Evolutionary conservation across 2,888 invertebrate genomes (phyloP), one percentile per base, ranked within the genome.

Genomic region (Syrista parreyssii): DNA sequence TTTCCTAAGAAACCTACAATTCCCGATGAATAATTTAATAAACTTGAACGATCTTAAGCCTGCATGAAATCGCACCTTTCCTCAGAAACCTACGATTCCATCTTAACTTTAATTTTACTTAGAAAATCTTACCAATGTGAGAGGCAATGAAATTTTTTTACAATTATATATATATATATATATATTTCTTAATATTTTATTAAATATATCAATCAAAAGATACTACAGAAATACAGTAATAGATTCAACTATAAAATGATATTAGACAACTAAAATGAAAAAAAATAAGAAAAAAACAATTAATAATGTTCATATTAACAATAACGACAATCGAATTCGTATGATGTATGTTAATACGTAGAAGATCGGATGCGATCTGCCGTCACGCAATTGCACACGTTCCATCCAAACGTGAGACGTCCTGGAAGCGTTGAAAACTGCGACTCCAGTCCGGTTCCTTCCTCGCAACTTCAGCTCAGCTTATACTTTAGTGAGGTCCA

Each of bases 21-120:
- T 40, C 74, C 34, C 32, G 9, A 55, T 55, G 23, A 55, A 55
- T 55, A 23, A 23, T 55, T 55, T 55, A 9, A 55, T 23, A 2
- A 55, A 55, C 55, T 55, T 55, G 55, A 55, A 55, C 55, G 55
- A 55, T 55, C 55, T 55, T 55, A 55, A 55, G 9, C 55, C 55
- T 55, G 55, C 55, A 55, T 55, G 33, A 74, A 68, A 35, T 78
- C 78, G 71, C 55, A 75, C 75, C 78, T 75, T 75, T 75, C 33
- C 40, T 32, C 23, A 68, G 75, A 69, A 40, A 33, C 55, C 75
- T 36, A 75, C 33, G 75, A 78, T 75, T 40, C 71, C 74, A 33
- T 55, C 69, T 55, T 55, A 55, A 55, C 23, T 55, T 55, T 55
- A 40, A 55, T 23, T 55, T 55, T 55, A 55, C 23, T 23, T 55